Base-by-base conservation (phyloP, 2,888 invertebrate genomes). In the Hyalella azteca region DNA sequence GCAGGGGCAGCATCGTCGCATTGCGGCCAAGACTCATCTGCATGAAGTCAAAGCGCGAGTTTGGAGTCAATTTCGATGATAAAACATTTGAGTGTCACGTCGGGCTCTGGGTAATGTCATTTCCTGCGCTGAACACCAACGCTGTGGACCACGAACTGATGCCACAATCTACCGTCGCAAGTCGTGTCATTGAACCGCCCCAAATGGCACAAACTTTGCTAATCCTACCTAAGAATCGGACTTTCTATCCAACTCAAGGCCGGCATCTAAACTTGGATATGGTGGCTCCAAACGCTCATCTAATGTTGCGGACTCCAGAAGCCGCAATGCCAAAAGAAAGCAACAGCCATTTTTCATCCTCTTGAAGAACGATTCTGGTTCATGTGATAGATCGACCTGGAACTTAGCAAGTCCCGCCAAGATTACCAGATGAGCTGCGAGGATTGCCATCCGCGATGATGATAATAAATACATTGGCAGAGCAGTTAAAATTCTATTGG, bases 11-110 rank as follows among this genome's bases (percentile, higher is more conserved):
- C n/a, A n/a, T n/a, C n/a, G n/a, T n/a, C n/a, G n/a, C 26, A 3
- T 54, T 29, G 26, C 26, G 26, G 11, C 29, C 22, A 32, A 36
- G 66, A 19, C 66, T 66, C 39, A 66, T 66, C 66, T 29, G n/a
- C 66, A 66, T 66, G 36, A 36, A 36, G 19, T 66, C 66, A 66
- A 66, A 29, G 66, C 36, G 9, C 7, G 66, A 66, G 36, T 66
- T 66, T 36, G 66, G 66, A 36, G 66, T 66, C 66, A 66, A 66
- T 66, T 66, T 66, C 66, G 66, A 66, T 66, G 66, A 66, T 66
- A 66, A 66, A 66, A 66, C 66, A 66, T 22, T 22, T 19, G 29
- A 66, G 66, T 66, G 66, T 66, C 66, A 66, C 66, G 66, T 66
- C 66, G 32, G 66, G 36, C 36, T 36, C 66, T 22, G 36, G n/a